Conservation (phyloP, 1,140 invertebrate genomes). For the Drosophila yakuba region DNA sequence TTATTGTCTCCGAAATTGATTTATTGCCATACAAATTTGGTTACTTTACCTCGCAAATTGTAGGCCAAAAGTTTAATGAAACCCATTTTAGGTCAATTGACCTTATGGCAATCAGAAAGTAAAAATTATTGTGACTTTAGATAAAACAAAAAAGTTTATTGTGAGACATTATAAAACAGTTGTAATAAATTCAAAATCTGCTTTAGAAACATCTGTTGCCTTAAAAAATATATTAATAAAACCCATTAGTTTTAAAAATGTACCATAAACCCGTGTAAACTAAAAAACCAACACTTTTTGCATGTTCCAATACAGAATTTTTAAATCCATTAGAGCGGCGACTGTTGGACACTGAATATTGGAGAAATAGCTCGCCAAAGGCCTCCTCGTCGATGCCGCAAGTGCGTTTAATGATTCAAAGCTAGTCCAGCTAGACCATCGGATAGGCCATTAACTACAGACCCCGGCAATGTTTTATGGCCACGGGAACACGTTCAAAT, state of each 20-base stretch:
- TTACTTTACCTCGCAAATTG: too few species aligned
- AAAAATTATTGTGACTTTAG: too few species aligned
- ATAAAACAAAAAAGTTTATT: too few species aligned
- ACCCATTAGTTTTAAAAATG: slow-evolving; percentile 3
- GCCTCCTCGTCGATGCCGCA: slow-evolving; percentile 44
- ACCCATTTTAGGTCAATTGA: too few species aligned
- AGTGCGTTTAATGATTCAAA: slow-evolving; percentile 74
- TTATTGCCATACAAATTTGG: too few species aligned
- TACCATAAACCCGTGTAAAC: slow-evolving; percentile 27
- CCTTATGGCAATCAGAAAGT: too few species aligned
- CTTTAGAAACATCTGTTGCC: not conserved
- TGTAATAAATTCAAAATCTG: not conserved
- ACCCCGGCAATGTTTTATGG: slow-evolving; percentile 72
- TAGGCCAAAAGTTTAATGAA: too few species aligned
- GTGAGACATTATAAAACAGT: too few species aligned
- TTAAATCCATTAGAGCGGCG: slow-evolving; percentile 34
- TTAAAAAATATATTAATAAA: not conserved
- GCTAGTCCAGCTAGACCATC: slow-evolving; percentile 57
- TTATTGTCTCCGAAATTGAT: too few species aligned
- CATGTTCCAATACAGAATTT: slow-evolving; percentile 14
- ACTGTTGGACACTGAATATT: slow-evolving; percentile 22
- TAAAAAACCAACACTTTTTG: slow-evolving; percentile 27
- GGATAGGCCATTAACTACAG: slow-evolving; percentile 75
- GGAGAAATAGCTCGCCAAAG: slow-evolving; percentile 1
- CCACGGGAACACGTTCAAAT: slow-evolving; percentile 65